These are phyloP conservation scores for Rhyacophila evoluta DNA, from an alignment of 2,888 invertebrate genomes.

Conservation along the genomic window DNA sequence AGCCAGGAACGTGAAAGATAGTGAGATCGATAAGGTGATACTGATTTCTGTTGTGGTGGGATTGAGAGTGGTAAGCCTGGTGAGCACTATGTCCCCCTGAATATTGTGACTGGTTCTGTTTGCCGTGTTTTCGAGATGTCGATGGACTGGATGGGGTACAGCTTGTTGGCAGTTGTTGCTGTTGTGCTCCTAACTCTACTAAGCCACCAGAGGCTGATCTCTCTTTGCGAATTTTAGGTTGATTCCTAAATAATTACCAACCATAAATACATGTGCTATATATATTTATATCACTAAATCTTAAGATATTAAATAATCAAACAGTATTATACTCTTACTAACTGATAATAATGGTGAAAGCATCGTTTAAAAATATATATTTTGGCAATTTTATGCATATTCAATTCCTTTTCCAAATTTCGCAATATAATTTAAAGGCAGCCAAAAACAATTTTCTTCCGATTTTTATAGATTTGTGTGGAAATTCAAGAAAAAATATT, in stretches of 20 bases:
- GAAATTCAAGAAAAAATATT: not conserved
- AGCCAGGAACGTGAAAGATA: slow-evolving; percentile 90
- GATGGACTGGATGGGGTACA: slow-evolving; percentile 57
- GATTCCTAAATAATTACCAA: slow-evolving; percentile 60
- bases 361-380: too few relatives aligned
- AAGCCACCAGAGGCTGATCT: slow-evolving; percentile 76
- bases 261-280: too few relatives aligned
- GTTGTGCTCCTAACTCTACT: slow-evolving; percentile 63
- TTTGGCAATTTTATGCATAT: too few relatives aligned
- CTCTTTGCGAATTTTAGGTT: slow-evolving; percentile 78
- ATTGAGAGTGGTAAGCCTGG: slow-evolving; percentile 57
- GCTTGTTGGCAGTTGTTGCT: slow-evolving; percentile 53
- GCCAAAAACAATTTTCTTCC: too few relatives aligned
- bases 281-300: too few relatives aligned
- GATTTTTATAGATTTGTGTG: too few relatives aligned
- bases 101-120: slow-evolving; percentile 50
- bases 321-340: too few relatives aligned
- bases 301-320: too few relatives aligned
- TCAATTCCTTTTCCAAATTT: too few relatives aligned
- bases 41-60: slow-evolving; percentile 60
- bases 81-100: slow-evolving; percentile 36
- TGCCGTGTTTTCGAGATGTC: slow-evolving; percentile 57
- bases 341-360: too few relatives aligned
- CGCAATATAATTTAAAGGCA: too few relatives aligned
- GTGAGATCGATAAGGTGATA: slow-evolving; percentile 80